A percentile compares a stretch with the other conserved stretches of the same genome.
phyloP scores from a whole-genome alignment of 2,113 vertebrate genomes.

The Boulengeromyrus knoepffleri region DNA sequence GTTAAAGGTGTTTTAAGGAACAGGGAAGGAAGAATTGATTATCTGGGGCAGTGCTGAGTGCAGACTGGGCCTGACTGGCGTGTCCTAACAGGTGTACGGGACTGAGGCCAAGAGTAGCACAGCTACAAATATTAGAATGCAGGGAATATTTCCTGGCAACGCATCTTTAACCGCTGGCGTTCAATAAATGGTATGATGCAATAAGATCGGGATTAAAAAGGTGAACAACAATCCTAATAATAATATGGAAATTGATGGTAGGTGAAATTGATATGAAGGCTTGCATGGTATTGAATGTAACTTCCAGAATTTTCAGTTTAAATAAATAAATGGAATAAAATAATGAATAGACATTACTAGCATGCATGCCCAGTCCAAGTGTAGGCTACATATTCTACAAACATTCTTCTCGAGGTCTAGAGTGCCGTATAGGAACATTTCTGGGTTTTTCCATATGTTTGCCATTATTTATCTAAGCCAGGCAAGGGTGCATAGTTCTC shows the following conservation, averaged over 20 bases:
- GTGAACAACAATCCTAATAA: not conserved
- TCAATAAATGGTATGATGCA: not conserved
- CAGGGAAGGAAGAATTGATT: slow-evolving; percentile 38
- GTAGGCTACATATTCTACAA: not conserved
- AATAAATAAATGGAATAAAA: not conserved
- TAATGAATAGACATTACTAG: not conserved
- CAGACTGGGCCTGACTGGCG: slow-evolving; percentile 23
- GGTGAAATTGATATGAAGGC: not conserved
- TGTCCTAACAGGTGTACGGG: slow-evolving; percentile 49
- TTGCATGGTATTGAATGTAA: not conserved
- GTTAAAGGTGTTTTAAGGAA: slow-evolving; percentile 34
- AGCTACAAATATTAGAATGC: slow-evolving; percentile 21
- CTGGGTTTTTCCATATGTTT: not conserved
- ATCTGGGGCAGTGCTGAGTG: slow-evolving; percentile 35
- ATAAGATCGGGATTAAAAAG: not conserved
- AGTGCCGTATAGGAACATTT: not conserved
- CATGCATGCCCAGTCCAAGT: not conserved
- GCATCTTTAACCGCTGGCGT: not conserved
- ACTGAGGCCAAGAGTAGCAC: slow-evolving; percentile 23
- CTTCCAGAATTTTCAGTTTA: not conserved
- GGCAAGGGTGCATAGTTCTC: not conserved
- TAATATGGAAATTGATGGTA: not conserved
- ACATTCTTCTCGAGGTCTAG: not conserved
- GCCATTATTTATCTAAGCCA: not conserved
- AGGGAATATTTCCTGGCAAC: slow-evolving; percentile 18